phyloP scores from a whole-genome alignment of 2,888 invertebrate species.

The Mellilla xanthometata region DNA sequence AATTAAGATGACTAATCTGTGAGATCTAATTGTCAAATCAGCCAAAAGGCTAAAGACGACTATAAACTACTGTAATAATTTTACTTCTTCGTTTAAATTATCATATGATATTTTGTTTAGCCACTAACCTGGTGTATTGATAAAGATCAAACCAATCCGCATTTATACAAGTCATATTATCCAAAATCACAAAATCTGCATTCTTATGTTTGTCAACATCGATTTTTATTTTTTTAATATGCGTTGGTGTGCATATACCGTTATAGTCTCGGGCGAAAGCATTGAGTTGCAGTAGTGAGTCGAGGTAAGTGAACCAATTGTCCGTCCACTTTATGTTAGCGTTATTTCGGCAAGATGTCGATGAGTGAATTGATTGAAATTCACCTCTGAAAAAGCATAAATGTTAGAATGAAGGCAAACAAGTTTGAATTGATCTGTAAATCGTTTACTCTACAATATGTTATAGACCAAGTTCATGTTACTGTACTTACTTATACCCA shows the following conservation, averaged over 20 bases:
- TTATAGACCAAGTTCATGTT: background rate
- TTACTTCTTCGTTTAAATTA: too few species aligned
- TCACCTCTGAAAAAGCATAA: constrained; percentile 33
- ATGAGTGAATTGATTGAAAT: constrained; percentile 38
- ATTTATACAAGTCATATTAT: constrained; percentile 21
- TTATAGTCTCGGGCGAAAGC: constrained; percentile 34
- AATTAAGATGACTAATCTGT: too few species aligned
- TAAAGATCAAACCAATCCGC: constrained; percentile 30
- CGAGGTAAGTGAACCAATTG: constrained; percentile 43
- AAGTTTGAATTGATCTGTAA: too few species aligned
- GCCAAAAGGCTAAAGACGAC: too few species aligned
- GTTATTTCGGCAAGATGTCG: constrained; percentile 28
- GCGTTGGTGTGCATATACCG: constrained; percentile 34
- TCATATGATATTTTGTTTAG: too few species aligned
- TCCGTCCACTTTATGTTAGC: constrained; percentile 38
- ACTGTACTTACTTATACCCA: constrained; percentile 35
- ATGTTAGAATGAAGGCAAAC: too few species aligned
- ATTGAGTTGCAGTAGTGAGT: constrained; percentile 42
- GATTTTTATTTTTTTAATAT: constrained; percentile 36
- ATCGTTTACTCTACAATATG: too few species aligned
- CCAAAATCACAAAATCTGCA: background rate
- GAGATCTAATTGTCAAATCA: too few species aligned
- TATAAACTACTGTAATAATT: too few species aligned
- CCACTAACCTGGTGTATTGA: constrained; percentile 32
- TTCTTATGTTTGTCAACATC: constrained; percentile 31